These are phyloP conservation scores for Sinodicranocentrus sp. DNA, from an alignment of 2,888 invertebrate genomes.

Conservation along the genomic window DNA sequence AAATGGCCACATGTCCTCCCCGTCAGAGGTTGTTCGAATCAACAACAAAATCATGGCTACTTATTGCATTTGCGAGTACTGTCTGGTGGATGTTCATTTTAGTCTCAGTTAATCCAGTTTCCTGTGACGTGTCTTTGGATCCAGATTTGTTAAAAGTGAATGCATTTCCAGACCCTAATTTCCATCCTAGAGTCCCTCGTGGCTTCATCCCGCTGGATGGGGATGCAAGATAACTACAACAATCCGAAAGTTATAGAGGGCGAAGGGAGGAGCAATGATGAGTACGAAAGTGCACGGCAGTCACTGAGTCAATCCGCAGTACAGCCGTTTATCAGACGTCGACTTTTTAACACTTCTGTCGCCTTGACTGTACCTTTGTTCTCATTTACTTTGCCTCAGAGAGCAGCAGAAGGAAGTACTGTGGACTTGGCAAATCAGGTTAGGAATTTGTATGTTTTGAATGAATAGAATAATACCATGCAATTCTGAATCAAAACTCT, in stretches of 20 bases:
- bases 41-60: not conserved
- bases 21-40: conserved; percentile 53
- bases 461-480: not conserved
- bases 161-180: not conserved
- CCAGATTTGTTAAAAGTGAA: conserved; percentile 29
- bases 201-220: conserved; percentile 24
- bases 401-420: conserved; percentile 73
- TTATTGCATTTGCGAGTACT: not conserved
- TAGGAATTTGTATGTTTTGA: not conserved
- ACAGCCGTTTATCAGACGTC: conserved; percentile 69
- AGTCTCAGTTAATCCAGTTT: not conserved
- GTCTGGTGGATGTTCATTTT: not conserved
- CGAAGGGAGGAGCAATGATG: conserved; percentile 25
- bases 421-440: conserved; percentile 76
- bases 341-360: conserved; percentile 75
- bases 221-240: conserved; percentile 35
- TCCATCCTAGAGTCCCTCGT: conserved; percentile 30
- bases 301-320: conserved; percentile 57
- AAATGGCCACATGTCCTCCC: conserved; percentile 54
- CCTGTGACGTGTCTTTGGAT: conserved; percentile 41
- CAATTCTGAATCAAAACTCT: not conserved
- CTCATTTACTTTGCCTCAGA: conserved; percentile 73
- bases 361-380: conserved; percentile 75
- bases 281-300: conserved; percentile 40
- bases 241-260: conserved; percentile 51